Evolutionary conservation across 2,797 vertebrate species (phyloP), one percentile per base, ranked within the genome.

Genomic region (Sphenodon punctatus): DNA sequence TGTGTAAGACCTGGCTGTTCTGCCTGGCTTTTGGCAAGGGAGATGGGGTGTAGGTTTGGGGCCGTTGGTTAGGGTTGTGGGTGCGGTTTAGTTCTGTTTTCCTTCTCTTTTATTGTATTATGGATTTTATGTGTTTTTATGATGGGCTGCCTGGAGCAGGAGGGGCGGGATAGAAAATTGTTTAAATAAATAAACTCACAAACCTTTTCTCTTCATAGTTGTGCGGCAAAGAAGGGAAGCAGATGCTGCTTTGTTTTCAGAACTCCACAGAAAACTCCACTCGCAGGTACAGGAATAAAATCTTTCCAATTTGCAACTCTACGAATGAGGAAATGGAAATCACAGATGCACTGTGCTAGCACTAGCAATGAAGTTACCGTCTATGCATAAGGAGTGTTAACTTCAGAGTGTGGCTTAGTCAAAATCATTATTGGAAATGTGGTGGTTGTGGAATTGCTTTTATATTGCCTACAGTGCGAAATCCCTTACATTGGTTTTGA

Each of bases 261-360:
- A 99, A 82, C 97, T 99, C 75, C 98, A 99, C 89, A 95, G 98
- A 88, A 99, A 98, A 85, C 97, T 99, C 7, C 96, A 99, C 92
- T 98, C 98, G 1, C 99, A 99, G 97, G 99, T 99, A 90, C 60
- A 42, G 20, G 46, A 39, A 69, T 34, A 8, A 25, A 41, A 5
- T 10, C 41, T 43, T 20, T 56, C 41, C 23, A 14, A 41, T 38
- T 16, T 15, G 38, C 27, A 25, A 2, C 13, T 2, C 78, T 3
- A n/a, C 49, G 19, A 61, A 4, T 55, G 65, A 67, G 58, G 36
- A 73, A 42, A n/a, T 22, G 42, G 41, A 73, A 78, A 36, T 48
- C 45, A 20, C 12, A 27, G 3, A 4, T 8, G 36, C 15, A 4
- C 6, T 25, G 19, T 73, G 15, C 6, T 71, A 80, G 22, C 43